phyloP scores from a whole-genome alignment of 2,797 vertebrate species.

The Crenichthys baileyi region DNA sequence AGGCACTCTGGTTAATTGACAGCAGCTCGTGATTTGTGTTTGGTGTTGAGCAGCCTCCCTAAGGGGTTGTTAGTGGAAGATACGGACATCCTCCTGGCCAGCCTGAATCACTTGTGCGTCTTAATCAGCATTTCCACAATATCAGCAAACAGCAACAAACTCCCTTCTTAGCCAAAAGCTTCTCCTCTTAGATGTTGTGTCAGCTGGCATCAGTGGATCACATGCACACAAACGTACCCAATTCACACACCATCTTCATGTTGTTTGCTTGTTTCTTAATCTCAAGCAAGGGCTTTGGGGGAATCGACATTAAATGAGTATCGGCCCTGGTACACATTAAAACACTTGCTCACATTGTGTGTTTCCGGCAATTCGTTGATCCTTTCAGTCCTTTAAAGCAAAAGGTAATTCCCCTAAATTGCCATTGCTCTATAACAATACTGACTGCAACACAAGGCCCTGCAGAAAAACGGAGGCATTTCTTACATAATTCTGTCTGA shows the following conservation, averaged over 20 bases:
- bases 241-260: slow-evolving; percentile 11
- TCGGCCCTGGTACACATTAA: slow-evolving; percentile 27
- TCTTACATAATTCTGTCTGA: slow-evolving; percentile 1
- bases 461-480: slow-evolving; percentile 4
- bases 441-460: slow-evolving; percentile 31
- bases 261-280: slow-evolving; percentile 37
- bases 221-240: slow-evolving; percentile 16
- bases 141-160: slow-evolving; percentile 42
- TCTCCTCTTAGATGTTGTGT: slow-evolving; percentile 21
- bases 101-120: slow-evolving; percentile 40
- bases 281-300: slow-evolving; percentile 26
- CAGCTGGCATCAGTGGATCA: slow-evolving; percentile 20
- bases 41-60: slow-evolving; percentile 54
- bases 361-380: slow-evolving; percentile 46
- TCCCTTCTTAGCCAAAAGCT: slow-evolving; percentile 28
- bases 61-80: slow-evolving; percentile 37
- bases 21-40: slow-evolving; percentile 67
- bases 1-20: slow-evolving; percentile 73
- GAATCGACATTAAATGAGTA: slow-evolving; percentile 37
- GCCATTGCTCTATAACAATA: slow-evolving; percentile 37
- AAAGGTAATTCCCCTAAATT: slow-evolving; percentile 37
- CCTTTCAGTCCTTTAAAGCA: slow-evolving; percentile 10
- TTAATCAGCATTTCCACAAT: slow-evolving; percentile 52
- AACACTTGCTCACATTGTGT: slow-evolving; percentile 35
- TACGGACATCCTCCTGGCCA: slow-evolving; percentile 39